Base-by-base conservation (phyloP, 2,888 invertebrate genomes). In the Coleophora flavipennella region DNA sequence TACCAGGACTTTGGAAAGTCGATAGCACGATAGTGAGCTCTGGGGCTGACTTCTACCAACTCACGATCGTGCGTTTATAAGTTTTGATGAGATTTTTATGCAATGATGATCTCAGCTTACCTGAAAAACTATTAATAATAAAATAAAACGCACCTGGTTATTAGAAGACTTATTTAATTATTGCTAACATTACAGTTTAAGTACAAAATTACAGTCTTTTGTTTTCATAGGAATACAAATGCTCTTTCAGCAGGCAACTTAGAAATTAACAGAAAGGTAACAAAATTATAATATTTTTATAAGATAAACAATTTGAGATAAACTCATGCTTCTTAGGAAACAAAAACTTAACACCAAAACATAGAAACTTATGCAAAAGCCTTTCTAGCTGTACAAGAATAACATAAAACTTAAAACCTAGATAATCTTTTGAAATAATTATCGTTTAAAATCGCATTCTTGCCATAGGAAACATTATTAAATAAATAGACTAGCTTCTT, bases 11-110 rank as follows among this genome's bases (percentile, higher is more conserved):
- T 9, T 12, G n/a, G 13, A 33, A 33, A 13, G n/a, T 8, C 11
- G 14, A 14, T 25, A 14, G 11, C 35, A 35, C 35, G 14, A 35
- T 35, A 13, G 35, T 35, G 35, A 20, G 35, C n/a, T 14, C 35
- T 35, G 25, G 35, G 35, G 9, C 25, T 25, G 10, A 25, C 20
- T 25, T 20, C 9, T 14, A n/a, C 25, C 35, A 9, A 25, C 26
- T 13, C 20, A 25, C 20, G 26, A 14, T 25, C 14, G 26, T 35
- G 35, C 10, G 20, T 35, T 35, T 20, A 8, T 14, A 35, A 11
- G 8, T 35, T 12, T 12, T 12, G n/a, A 33, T 13, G 11, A 11
- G 9, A 13, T 33, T 12, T 12, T 33, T 33, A 20, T 20, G 3
- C 6, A 20, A n/a, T n/a, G n/a, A n/a, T n/a, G n/a, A n/a, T n/a